Conservation (phyloP, 1,140 invertebrate species). For the Eriocheir sinensis region DNA sequence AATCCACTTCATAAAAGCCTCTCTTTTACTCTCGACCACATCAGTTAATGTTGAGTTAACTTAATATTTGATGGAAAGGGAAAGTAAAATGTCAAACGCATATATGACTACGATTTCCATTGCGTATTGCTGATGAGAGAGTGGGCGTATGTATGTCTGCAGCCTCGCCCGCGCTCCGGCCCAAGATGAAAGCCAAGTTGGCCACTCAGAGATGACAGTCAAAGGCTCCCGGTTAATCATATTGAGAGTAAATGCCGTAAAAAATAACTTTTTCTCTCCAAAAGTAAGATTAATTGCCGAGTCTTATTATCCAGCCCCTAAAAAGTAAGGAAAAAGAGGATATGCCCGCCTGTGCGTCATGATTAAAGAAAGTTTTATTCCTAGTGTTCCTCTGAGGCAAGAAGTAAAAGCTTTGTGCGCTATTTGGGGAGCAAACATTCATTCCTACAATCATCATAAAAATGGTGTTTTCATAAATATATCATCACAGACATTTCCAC, state of each 20-base stretch:
- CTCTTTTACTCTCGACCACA: slow-evolving; percentile 10
- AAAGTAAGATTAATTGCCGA: slow-evolving; percentile 75
- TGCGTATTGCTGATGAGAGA: slow-evolving; percentile 28
- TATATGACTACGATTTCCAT: slow-evolving; percentile 47
- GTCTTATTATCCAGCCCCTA: slow-evolving; percentile 66
- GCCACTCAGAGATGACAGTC: slow-evolving; percentile 63
- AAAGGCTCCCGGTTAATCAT: slow-evolving; percentile 64
- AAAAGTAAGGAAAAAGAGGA: slow-evolving; percentile 52
- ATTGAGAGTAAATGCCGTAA: slow-evolving; percentile 66
- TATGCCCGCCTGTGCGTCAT: slow-evolving; percentile 59
- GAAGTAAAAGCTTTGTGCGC: slow-evolving; percentile 72
- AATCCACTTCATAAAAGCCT: slow-evolving; percentile 16
- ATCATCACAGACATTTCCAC: slow-evolving; percentile 77
- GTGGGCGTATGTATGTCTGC: neutral
- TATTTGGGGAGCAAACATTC: slow-evolving; percentile 74
- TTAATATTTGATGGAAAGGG: slow-evolving; percentile 52
- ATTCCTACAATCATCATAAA: slow-evolving; percentile 77
- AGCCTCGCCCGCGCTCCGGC: neutral
- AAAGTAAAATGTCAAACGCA: slow-evolving; percentile 61
- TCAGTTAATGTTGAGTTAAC: slow-evolving; percentile 21
- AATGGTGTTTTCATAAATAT: slow-evolving; percentile 77
- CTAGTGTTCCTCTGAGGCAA: slow-evolving; percentile 72
- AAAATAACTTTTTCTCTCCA: slow-evolving; percentile 53
- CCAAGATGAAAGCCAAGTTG: slow-evolving; percentile 49
- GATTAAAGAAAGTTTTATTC: slow-evolving; percentile 77